phyloP scores from a whole-genome alignment of 2,888 invertebrate species.

The Lasioglossum oenotherae region DNA sequence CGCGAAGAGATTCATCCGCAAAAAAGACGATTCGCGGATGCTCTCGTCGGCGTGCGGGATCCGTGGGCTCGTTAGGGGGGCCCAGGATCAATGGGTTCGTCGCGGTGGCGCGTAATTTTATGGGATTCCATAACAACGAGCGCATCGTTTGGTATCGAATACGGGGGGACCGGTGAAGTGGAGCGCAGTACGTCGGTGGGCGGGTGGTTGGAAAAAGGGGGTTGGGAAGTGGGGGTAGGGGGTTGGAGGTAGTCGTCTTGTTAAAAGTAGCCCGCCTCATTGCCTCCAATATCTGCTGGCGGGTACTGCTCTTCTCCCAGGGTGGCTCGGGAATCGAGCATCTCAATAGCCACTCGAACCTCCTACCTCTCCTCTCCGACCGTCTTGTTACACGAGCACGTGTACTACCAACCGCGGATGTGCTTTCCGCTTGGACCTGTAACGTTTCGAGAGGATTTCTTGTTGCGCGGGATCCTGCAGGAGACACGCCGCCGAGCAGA shows the following conservation, averaged over 20 bases:
- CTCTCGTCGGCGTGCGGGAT: conserved; percentile 49
- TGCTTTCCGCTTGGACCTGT: conserved; percentile 40
- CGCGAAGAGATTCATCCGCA: conserved; percentile 55
- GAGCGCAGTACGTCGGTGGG: conserved; percentile 44
- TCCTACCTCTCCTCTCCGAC: conserved; percentile 42
- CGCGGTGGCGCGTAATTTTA: conserved; percentile 75
- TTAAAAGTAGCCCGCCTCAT: conserved; percentile 84
- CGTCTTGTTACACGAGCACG: conserved; percentile 72
- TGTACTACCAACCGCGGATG: conserved; percentile 48
- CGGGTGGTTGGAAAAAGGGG: conserved; percentile 51
- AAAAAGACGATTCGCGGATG: conserved; percentile 70
- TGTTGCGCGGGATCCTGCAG: neutral
- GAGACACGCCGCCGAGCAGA: neutral
- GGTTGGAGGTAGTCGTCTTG: conserved; percentile 77
- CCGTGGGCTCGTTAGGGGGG: conserved; percentile 75
- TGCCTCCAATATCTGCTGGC: conserved; percentile 83
- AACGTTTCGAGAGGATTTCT: conserved; percentile 40
- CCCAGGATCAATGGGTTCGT: conserved; percentile 79
- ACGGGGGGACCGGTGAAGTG: conserved; percentile 59
- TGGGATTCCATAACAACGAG: conserved; percentile 74
- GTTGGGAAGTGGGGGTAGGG: conserved; percentile 32
- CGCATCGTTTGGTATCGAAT: conserved; percentile 67
- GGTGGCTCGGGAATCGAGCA: conserved; percentile 77
- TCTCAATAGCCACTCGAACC: conserved; percentile 81
- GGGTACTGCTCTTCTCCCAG: conserved; percentile 73